Conservation (phyloP, 2,888 invertebrate species). For the Andricus quercusramuli region DNA sequence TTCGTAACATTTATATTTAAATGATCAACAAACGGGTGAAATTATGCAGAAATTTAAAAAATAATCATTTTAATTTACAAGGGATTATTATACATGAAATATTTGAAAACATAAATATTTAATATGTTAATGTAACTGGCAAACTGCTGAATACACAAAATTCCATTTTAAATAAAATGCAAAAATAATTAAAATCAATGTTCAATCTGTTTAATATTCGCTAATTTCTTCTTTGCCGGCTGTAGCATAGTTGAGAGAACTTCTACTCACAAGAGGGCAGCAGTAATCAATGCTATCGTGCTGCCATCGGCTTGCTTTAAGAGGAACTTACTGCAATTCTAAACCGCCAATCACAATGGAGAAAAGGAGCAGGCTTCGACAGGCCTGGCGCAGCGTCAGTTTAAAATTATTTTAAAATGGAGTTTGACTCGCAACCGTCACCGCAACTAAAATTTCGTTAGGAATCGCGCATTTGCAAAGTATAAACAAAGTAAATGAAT, state of each 20-base stretch:
- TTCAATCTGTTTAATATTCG: no score
- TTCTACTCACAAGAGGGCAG: not conserved
- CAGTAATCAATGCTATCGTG: not conserved
- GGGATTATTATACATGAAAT: not conserved
- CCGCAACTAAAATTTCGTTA: not conserved
- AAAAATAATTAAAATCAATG: no score
- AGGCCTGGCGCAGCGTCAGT: constrained; percentile 4
- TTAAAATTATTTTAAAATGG: constrained; percentile 27
- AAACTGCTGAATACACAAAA: no score
- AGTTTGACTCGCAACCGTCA: constrained; percentile 25
- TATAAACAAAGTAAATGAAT: not conserved
- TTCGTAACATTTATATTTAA: not conserved
- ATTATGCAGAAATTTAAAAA: not conserved
- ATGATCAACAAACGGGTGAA: not conserved
- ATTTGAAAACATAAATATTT: no score
- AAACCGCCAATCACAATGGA: not conserved
- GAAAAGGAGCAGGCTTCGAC: not conserved
- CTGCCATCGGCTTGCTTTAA: not conserved
- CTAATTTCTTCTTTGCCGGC: not conserved
- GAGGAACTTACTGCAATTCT: not conserved
- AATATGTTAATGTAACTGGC: no score
- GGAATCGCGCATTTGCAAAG: not conserved
- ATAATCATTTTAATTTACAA: not conserved
- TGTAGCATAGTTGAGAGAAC: not conserved
- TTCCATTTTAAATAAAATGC: no score